Percentiles rank a stretch among this genome's conserved stretches.
phyloP scores from a whole-genome alignment of 2,888 invertebrate species.

The Galerucella pusilla region DNA sequence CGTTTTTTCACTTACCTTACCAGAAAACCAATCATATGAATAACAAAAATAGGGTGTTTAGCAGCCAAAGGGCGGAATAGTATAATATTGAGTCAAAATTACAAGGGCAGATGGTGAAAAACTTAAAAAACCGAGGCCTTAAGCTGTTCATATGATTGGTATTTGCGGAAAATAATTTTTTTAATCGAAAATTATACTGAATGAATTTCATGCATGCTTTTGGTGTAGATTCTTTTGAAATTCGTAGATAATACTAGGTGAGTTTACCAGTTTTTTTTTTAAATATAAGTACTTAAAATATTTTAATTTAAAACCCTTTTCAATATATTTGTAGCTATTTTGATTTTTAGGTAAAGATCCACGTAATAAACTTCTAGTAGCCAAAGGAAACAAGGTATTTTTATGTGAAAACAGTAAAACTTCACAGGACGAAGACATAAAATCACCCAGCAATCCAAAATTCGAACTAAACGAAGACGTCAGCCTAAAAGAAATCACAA shows the following conservation, averaged over 20 bases:
- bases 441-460: neutral
- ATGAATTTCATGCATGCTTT: no score
- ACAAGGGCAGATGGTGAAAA: no score
- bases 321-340: constrained; percentile 3
- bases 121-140: no score
- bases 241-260: neutral
- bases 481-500: neutral
- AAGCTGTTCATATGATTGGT: no score
- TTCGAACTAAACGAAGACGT: neutral
- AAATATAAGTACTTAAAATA: neutral
- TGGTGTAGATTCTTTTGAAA: no score
- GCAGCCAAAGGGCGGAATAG: no score
- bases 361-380: neutral
- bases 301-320: neutral
- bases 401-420: neutral
- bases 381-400: neutral
- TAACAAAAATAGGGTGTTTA: no score
- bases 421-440: neutral
- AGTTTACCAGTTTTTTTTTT: neutral
- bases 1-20: no score
- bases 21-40: no score
- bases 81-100: no score
- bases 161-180: no score
- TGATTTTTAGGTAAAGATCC: neutral
- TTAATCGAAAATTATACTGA: no score